Percentiles rank a stretch among this genome's conserved stretches.
Conservation (phyloP, 2,888 invertebrate genomes). For the Nymphalis c-album region DNA sequence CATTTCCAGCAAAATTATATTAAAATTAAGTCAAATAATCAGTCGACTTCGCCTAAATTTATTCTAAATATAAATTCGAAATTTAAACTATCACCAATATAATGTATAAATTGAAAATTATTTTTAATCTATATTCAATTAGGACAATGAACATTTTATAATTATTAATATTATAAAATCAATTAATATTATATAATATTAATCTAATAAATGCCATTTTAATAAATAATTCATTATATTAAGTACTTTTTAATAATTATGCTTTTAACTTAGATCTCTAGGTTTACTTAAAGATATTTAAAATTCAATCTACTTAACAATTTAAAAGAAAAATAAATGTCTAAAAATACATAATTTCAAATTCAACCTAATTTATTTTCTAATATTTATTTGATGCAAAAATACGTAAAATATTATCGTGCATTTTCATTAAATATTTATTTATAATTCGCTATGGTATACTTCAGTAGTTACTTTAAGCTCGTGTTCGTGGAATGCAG, state of each 20-base stretch:
- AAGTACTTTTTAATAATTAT: too few species aligned
- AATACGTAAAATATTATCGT: neutral
- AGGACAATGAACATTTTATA: neutral
- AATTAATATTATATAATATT: slow-evolving; percentile 2
- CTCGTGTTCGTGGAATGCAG: slow-evolving; percentile 91
- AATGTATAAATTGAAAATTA: neutral
- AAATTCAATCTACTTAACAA: neutral
- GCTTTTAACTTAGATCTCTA: too few species aligned
- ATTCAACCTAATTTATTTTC: slow-evolving; percentile 7
- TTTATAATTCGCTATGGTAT: slow-evolving; percentile 89
- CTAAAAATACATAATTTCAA: slow-evolving; percentile 13
- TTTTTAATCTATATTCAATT: neutral
- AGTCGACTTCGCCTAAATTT: slow-evolving; percentile 25
- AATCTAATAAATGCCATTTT: slow-evolving; percentile 8
- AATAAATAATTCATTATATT: neutral
- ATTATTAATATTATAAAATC: neutral
- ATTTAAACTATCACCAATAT: slow-evolving; percentile 17
- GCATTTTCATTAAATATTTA: slow-evolving; percentile 3
- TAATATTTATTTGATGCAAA: slow-evolving; percentile 1
- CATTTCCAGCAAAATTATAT: slow-evolving; percentile 44
- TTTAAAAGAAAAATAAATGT: neutral
- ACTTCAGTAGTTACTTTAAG: slow-evolving; percentile 90
- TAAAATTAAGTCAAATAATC: slow-evolving; percentile 24
- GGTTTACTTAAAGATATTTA: too few species aligned
- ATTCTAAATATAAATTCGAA: slow-evolving; percentile 20